Conservation (phyloP, 2,888 invertebrate species). For the Trissolcus japonicus region DNA sequence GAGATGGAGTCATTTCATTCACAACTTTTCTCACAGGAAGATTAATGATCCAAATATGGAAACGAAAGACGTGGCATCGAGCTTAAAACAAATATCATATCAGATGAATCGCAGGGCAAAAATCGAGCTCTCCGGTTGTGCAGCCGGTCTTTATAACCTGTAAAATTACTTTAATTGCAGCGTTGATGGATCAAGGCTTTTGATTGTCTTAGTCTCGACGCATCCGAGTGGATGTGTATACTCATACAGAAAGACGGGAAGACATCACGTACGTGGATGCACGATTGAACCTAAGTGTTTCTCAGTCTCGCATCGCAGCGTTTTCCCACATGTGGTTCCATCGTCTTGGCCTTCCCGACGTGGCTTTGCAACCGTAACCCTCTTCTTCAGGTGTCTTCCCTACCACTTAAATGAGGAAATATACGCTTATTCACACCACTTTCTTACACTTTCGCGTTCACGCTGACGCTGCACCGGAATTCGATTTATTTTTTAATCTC, state of each 20-base stretch:
- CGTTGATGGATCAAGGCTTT: constrained; percentile 11
- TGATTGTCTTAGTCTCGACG: constrained; percentile 17
- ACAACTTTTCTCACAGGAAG: constrained; percentile 8
- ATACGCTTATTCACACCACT: constrained; percentile 41
- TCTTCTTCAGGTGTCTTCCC: constrained; percentile 47
- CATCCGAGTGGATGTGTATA: constrained; percentile 16
- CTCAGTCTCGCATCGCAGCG: constrained; percentile 60
- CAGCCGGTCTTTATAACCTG: constrained; percentile 39
- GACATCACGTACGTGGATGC: constrained; percentile 33
- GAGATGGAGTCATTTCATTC: constrained; percentile 1
- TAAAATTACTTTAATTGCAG: constrained; percentile 47
- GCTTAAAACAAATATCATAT: constrained; percentile 13
- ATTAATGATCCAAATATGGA: constrained; percentile 31
- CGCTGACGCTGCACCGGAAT: not conserved
- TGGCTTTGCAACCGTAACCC: constrained; percentile 53
- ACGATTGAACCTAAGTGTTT: constrained; percentile 56
- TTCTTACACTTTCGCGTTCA: constrained; percentile 48
- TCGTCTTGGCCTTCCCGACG: constrained; percentile 51
- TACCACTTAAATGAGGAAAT: constrained; percentile 38
- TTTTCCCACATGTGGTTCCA: constrained; percentile 59
- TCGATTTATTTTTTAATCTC: constrained; percentile 7
- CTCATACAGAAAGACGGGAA: constrained; percentile 17
- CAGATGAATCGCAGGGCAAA: constrained; percentile 23
- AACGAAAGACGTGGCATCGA: constrained; percentile 10
- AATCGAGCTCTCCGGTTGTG: constrained; percentile 17